Evolutionary conservation across 2,113 vertebrate genomes (phyloP), one percentile per base, ranked within the genome.

Genomic region (Echinops telfairi): DNA sequence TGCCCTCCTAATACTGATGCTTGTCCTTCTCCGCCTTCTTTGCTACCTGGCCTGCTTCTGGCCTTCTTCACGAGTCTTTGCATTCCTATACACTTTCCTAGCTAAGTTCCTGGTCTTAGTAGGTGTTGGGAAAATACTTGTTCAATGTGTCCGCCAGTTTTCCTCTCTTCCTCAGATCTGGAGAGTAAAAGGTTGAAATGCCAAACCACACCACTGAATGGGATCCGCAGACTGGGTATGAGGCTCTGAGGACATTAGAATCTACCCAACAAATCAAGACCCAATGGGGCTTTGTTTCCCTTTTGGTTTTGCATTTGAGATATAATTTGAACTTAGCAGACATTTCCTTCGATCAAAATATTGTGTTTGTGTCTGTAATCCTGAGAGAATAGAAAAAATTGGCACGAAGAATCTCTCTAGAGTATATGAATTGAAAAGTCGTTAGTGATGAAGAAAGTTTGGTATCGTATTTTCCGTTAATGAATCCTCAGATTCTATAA

Each of bases 231-330:
- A 81, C 27, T 76, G 22, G 82, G 16, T 68, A n/a, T 64, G 36
- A 33, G 33, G 40, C 8, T 1, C 33, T 2, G 33, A 47, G 15
- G 38, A 60, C 64, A 43, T 73, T 83, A 77, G 57, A 76, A 82
- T 79, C 47, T 92, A 80, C 33, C 27, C 38, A 33, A 15, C 47
- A 71, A 70, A 77, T 58, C 7, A 57, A 66, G 38, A 84, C 82
- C 84, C 92, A 62, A 36, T 60, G 19, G 75, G 60, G 60, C 40
- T 70, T 36, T 92, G 29, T 76, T 89, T 82, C 15, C 57, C 38
- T 88, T 76, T 81, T 58, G 94, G 86, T 82, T 82, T 17, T n/a
- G 68, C 12, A 77, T 86, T 68, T 96, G 29, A 91, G 25, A 82
- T 78, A 58, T 92, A 75, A 82, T 29, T 11, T 20, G 76, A 88